A percentile compares a stretch with the other conserved stretches of the same genome.
These are phyloP conservation scores for Phrynocephalus versicolor DNA, from an alignment of 2,113 vertebrate genomes.

Conservation along the genomic window DNA sequence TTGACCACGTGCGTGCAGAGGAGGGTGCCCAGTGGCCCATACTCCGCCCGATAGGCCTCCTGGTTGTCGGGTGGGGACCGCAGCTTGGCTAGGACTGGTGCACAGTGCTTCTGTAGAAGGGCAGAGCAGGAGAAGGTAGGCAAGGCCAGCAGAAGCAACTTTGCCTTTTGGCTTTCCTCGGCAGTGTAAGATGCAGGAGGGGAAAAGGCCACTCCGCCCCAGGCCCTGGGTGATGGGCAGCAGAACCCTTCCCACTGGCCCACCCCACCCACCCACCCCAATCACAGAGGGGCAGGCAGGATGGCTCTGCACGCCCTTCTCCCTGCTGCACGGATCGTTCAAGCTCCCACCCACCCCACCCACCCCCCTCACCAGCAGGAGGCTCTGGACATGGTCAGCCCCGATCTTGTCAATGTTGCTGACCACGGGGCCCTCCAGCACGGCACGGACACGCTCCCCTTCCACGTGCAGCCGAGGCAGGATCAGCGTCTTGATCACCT, in stretches of 20 bases:
- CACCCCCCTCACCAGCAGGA: constrained; percentile 80
- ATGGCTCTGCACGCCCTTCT: no score
- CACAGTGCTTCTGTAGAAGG: constrained; percentile 86
- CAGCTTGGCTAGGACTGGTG: constrained; percentile 88
- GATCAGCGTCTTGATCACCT: constrained; percentile 93
- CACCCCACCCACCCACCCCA: neutral
- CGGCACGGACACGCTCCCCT: constrained; percentile 84
- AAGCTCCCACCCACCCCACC: neutral
- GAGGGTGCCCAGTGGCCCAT: constrained; percentile 86
- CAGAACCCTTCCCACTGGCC: no score
- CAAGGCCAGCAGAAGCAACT: no score
- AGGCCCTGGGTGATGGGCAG: no score
- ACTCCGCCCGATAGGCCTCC: constrained; percentile 87
- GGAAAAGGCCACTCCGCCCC: no score
- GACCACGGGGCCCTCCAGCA: constrained; percentile 87
- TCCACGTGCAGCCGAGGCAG: constrained; percentile 86
- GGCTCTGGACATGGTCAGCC: constrained; percentile 90
- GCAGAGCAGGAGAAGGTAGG: neutral
- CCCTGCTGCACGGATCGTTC: no score
- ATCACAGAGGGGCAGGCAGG: no score
- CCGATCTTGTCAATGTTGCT: constrained; percentile 93
- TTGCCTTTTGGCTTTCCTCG: no score
- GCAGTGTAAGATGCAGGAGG: neutral
- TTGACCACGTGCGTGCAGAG: constrained; percentile 91
- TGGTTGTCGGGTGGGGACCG: constrained; percentile 83